These are phyloP conservation scores for Drosophila equinoxialis DNA, from an alignment of 1,140 invertebrate genomes.

Conservation along the genomic window DNA sequence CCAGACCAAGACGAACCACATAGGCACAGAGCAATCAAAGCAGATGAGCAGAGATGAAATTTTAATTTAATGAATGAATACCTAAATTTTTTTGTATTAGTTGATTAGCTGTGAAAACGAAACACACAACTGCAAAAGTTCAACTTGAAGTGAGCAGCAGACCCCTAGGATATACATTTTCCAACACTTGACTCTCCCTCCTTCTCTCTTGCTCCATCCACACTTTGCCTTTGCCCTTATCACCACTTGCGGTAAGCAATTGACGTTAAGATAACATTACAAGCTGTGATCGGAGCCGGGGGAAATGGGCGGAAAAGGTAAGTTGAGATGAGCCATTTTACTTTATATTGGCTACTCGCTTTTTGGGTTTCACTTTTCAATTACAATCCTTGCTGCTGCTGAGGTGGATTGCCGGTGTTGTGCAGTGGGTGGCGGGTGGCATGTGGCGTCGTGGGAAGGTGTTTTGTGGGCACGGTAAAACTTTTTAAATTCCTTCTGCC, in stretches of 20 bases:
- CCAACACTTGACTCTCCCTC: background rate
- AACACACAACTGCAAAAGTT: slow-evolving; percentile 8
- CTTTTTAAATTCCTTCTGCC: slow-evolving; percentile 71
- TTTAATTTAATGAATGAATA: slow-evolving; percentile 81
- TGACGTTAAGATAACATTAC: background rate
- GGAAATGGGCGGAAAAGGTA: background rate
- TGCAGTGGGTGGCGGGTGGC: background rate
- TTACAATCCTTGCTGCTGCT: slow-evolving; percentile 56
- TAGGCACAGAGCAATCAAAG: slow-evolving; percentile 75
- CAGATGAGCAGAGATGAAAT: slow-evolving; percentile 78
- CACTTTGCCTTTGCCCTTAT: background rate
- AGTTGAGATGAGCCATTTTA: background rate
- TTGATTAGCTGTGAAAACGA: slow-evolving; percentile 65
- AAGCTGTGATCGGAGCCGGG: background rate
- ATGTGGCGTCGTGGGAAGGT: background rate
- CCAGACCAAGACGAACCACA: slow-evolving; percentile 47
- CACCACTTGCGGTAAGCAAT: slow-evolving; percentile 9
- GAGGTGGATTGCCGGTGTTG: background rate
- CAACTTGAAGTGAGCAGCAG: background rate
- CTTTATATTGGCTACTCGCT: slow-evolving; percentile 5
- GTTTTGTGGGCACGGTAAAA: slow-evolving; percentile 18
- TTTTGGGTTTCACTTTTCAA: slow-evolving; percentile 62
- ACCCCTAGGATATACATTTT: slow-evolving; percentile 4
- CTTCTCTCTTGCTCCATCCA: background rate
- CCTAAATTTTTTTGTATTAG: slow-evolving; percentile 68